Conservation (phyloP, 2,797 vertebrate genomes). For the Tenualosa ilisha region DNA sequence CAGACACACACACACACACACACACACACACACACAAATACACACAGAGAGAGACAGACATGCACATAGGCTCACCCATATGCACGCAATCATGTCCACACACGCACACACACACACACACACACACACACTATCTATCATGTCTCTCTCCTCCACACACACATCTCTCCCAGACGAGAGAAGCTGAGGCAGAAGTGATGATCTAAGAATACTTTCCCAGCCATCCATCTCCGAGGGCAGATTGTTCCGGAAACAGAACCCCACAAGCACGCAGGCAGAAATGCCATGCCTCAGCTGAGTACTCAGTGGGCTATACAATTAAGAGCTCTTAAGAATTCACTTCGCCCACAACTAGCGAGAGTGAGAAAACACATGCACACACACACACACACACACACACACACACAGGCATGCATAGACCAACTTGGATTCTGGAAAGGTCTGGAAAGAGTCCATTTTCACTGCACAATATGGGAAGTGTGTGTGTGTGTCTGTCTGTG, state of each 20-base stretch:
- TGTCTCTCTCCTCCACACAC: neutral
- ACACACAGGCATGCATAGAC: neutral
- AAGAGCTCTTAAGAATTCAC: neutral
- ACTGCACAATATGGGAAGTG: neutral
- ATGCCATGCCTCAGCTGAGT: neutral
- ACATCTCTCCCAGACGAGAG: neutral
- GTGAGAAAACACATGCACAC: neutral
- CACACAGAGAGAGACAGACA: neutral
- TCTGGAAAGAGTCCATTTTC: neutral
- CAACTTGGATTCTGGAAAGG: neutral
- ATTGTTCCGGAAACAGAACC: neutral
- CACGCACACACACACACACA: neutral
- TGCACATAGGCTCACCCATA: neutral
- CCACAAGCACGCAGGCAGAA: neutral
- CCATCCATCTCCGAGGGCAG: neutral
- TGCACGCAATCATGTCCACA: neutral
- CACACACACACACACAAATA: neutral
- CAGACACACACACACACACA: neutral
- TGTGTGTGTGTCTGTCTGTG: too few relatives aligned
- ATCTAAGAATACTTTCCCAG: constrained; percentile 12
- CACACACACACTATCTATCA: neutral
- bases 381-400: neutral
- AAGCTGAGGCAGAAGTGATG: neutral
- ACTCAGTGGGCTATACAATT: neutral
- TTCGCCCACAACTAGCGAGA: neutral